phyloP scores from a whole-genome alignment of 2,888 invertebrate species.

The Alviniconcha strummeri region DNA sequence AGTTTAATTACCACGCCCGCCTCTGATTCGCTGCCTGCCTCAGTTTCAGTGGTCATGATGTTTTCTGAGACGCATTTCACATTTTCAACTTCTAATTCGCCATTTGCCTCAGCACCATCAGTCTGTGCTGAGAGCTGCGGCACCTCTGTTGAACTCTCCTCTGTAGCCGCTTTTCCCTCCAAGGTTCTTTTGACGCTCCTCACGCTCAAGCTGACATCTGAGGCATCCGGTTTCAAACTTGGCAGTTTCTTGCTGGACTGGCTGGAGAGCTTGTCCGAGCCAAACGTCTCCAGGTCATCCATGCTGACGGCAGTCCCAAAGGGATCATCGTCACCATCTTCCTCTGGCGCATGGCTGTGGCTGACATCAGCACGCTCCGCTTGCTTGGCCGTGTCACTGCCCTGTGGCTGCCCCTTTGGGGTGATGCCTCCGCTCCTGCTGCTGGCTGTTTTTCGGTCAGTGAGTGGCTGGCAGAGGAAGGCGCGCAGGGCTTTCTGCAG shows the following conservation, averaged over 20 bases:
- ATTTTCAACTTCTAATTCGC: no score
- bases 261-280: constrained; percentile 29
- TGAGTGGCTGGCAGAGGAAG: constrained; percentile 34
- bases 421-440: neutral
- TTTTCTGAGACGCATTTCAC: neutral
- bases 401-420: neutral
- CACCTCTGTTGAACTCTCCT: no score
- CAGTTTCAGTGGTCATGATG: neutral
- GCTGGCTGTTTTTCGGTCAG: neutral
- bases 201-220: no score
- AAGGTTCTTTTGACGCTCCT: no score
- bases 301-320: constrained; percentile 48
- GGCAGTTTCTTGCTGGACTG: neutral
- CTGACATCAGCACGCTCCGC: neutral
- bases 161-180: no score
- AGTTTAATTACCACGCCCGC: neutral
- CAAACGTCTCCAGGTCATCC: constrained; percentile 50
- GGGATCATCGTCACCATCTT: constrained; percentile 36
- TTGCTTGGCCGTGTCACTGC: neutral
- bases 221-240: neutral
- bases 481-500: constrained; percentile 36
- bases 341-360: neutral
- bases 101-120: no score
- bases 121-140: no score
- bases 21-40: neutral